Base-by-base conservation (phyloP, 2,888 invertebrate species). In the Autographa pulchrina region DNA sequence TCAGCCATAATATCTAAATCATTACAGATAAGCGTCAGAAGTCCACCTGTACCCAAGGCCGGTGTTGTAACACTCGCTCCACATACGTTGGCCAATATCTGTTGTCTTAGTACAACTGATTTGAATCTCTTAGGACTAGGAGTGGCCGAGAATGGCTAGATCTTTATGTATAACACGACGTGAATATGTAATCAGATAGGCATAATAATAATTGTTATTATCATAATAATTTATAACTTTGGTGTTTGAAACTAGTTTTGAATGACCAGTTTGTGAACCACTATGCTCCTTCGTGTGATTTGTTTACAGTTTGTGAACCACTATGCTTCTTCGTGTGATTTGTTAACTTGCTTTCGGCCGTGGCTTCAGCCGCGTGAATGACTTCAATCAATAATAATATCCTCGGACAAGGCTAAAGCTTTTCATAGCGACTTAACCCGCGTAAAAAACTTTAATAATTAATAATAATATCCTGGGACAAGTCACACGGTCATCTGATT, bases 101-200 rank as follows among this genome's bases (percentile, higher is more conserved):
- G 81, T 78, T 78, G 78, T 78, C 74, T 78, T 77, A 78, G 73
- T 77, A 74, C 72, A 9, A 20, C 77, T 80, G 81, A 78, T 78
- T 78, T 78, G 77, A 80, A 78, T 78, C 78, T 78, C 67, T 77
- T 73, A 73, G 80, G 77, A 80, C 80, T 77, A 78, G 77, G 77
- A 80, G 77, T 77, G 74, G 77, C 58, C 70, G 77, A 76, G 54
- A 48, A 63, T 76, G 68, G 75, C 58, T 13, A 59, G 65, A 66
- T 68, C 20, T 38, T 48, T 58, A 65, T 65, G 48, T 63, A 60
- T 60, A 16, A 56, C 54, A 56, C 20, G 54, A 20, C 11, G 11
- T 20, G 48, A 48, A 48, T 48, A n/a, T 48, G 8, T 48, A n/a
- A n/a, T 48, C 7, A 7, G n/a, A n/a, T 48, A 48, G 48, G 48